phyloP scores from a whole-genome alignment of 2,888 invertebrate genomes.

The Hydrotaea cyrtoneurina region DNA sequence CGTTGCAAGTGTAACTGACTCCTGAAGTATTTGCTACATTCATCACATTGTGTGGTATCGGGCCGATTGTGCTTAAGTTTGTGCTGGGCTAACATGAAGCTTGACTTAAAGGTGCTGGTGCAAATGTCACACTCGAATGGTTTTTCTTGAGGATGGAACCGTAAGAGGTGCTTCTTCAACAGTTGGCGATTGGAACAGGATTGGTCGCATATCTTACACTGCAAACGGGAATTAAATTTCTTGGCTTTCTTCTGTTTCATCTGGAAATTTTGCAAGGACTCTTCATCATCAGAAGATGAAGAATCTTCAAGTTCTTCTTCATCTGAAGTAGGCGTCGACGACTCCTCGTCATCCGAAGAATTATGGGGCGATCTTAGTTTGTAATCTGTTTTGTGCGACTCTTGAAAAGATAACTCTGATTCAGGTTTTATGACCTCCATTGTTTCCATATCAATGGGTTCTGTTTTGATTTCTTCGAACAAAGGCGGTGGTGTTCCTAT shows the following conservation, averaged over 20 bases:
- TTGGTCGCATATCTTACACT: conserved; percentile 67
- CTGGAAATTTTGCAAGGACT: conserved; percentile 50
- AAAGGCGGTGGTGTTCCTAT: conserved; percentile 70
- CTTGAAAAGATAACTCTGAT: conserved; percentile 59
- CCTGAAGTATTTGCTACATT: conserved; percentile 70
- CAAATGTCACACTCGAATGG: conserved; percentile 68
- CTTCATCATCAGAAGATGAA: conserved; percentile 55
- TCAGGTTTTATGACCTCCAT: conserved; percentile 69
- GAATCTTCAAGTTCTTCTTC: conserved; percentile 63
- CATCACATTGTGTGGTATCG: conserved; percentile 69
- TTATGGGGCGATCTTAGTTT: conserved; percentile 44
- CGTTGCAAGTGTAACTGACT: conserved; percentile 69
- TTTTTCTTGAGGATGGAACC: conserved; percentile 68
- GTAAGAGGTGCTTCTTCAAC: conserved; percentile 66
- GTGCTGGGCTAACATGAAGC: conserved; percentile 68
- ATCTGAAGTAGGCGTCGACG: conserved; percentile 63
- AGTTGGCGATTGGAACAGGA: conserved; percentile 64
- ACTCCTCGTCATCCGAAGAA: conserved; percentile 64
- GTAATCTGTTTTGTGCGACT: conserved; percentile 57
- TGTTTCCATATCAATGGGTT: conserved; percentile 70
- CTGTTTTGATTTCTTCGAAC: conserved; percentile 70
- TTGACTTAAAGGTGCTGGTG: conserved; percentile 68
- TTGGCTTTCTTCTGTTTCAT: conserved; percentile 48
- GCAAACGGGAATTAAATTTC: conserved; percentile 55
- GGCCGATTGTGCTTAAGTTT: conserved; percentile 69